These are phyloP conservation scores for Nyctibius bracteatus DNA, from an alignment of 2,113 vertebrate species.

Conservation along the genomic window DNA sequence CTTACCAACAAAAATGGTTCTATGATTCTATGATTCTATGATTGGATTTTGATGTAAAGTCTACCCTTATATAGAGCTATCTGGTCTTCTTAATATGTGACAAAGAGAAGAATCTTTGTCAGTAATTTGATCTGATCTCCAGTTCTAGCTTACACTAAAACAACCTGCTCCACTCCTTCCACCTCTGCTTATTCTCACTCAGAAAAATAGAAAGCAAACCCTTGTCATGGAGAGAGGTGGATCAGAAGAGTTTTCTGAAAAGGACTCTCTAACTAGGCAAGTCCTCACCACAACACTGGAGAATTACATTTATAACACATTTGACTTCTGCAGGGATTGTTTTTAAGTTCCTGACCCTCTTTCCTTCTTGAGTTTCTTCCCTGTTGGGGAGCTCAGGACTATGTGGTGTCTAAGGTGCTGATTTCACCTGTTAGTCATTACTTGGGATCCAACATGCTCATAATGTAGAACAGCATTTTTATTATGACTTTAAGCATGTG, in stretches of 20 bases:
- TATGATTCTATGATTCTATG: too few relatives aligned
- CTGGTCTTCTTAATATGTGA: not conserved
- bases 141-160: not conserved
- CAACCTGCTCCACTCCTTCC: not conserved
- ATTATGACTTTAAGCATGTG: not conserved
- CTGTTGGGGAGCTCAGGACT: not conserved
- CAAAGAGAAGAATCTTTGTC: not conserved
- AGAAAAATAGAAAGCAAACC: not conserved
- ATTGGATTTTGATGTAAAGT: not conserved
- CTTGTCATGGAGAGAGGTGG: not conserved
- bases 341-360: slow-evolving; percentile 23
- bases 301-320: not conserved
- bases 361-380: not conserved
- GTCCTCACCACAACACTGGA: not conserved
- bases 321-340: not conserved
- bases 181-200: not conserved
- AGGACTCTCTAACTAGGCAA: not conserved
- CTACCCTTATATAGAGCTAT: not conserved
- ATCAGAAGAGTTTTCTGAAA: not conserved
- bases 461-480: not conserved
- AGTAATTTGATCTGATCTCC: not conserved
- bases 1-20: too few relatives aligned
- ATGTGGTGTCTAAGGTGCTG: not conserved
- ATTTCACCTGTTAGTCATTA: not conserved
- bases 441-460: not conserved